Evolutionary conservation across 2,888 invertebrate species (phyloP).

Genomic region (Tipula lateralis): DNA sequence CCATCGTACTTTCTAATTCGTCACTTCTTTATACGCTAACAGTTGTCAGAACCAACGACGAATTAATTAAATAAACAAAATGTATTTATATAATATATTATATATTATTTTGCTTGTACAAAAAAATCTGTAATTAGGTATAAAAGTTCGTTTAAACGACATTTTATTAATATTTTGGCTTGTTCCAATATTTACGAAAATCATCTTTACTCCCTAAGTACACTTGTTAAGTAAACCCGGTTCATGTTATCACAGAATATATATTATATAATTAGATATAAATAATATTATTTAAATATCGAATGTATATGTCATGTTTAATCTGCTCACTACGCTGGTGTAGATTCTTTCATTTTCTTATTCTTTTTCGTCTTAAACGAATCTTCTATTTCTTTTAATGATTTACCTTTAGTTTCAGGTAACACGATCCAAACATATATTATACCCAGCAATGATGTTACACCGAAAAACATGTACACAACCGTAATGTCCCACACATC

Average conservation of each 20-base stretch:
- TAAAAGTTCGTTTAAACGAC: not conserved
- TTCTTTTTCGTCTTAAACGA: slow-evolving; percentile 39
- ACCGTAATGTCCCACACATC: slow-evolving; percentile 53
- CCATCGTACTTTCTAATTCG: no score
- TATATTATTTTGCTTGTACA: no score
- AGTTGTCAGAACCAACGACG: no score
- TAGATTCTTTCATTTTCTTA: not conserved
- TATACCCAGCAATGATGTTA: slow-evolving; percentile 56
- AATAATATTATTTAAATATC: not conserved
- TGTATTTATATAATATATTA: no score
- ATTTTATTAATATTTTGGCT: not conserved
- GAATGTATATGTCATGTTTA: not conserved
- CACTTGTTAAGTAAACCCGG: not conserved
- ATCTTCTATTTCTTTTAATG: slow-evolving; percentile 63
- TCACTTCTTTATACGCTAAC: no score
- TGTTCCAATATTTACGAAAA: not conserved
- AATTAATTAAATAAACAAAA: no score
- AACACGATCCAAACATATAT: slow-evolving; percentile 56
- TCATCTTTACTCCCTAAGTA: not conserved
- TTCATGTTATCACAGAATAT: not conserved
- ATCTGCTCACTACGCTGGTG: not conserved
- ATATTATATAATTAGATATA: not conserved
- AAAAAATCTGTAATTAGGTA: no score
- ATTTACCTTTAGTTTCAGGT: slow-evolving; percentile 66
- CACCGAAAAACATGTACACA: slow-evolving; percentile 61